These are phyloP conservation scores for Oncorhynchus masou DNA, from an alignment of 2,113 vertebrate species.

Conservation along the genomic window DNA sequence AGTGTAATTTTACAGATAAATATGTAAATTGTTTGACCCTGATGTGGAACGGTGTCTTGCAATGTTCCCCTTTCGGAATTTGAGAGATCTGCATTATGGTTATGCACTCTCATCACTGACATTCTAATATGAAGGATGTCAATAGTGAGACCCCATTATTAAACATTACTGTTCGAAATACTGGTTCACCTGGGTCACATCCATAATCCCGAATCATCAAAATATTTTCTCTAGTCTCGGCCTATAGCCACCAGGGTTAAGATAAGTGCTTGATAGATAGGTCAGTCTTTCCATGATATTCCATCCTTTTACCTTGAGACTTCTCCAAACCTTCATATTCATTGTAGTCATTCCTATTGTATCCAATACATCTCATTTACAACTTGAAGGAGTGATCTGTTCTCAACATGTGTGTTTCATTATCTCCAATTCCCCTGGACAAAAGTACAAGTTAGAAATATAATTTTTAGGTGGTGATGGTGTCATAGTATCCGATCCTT, in stretches of 20 bases:
- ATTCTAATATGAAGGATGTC: not conserved
- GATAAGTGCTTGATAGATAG: no score
- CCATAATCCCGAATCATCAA: no score
- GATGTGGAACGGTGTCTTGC: not conserved
- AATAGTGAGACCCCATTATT: not conserved
- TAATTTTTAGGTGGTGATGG: not conserved
- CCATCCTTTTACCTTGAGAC: no score
- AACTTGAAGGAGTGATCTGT: no score
- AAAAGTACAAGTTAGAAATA: not conserved
- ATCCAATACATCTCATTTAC: no score
- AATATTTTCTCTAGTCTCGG: no score
- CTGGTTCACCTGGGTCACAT: no score
- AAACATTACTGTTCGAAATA: not conserved
- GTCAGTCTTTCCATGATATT: no score
- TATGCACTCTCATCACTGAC: not conserved
- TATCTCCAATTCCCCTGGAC: conserved; percentile 3
- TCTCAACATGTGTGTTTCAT: not conserved
- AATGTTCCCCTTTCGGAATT: not conserved
- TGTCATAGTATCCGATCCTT: not conserved
- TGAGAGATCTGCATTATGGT: not conserved
- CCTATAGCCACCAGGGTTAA: no score
- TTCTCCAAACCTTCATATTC: no score
- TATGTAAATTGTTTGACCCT: not conserved
- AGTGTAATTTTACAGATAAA: not conserved
- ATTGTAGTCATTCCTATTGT: no score